Evolutionary conservation across 1,140 invertebrate genomes (phyloP).

Genomic region (Drosophila grimshawi): DNA sequence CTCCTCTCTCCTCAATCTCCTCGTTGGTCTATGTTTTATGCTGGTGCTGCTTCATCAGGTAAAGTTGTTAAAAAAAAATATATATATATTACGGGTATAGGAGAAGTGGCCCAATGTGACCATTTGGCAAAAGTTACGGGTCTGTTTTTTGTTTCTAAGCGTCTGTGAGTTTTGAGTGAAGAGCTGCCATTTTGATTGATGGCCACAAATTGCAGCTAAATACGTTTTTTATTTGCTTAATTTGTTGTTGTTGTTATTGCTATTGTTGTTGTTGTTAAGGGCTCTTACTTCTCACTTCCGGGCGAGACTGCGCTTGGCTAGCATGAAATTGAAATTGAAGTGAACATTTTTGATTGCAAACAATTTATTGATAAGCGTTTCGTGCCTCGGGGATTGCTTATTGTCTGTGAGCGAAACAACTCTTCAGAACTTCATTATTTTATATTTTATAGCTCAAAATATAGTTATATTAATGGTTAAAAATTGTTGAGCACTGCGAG

Average conservation of each 20-base stretch:
- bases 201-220: slow-evolving; percentile 80
- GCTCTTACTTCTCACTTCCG: slow-evolving; percentile 48
- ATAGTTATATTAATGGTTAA: too few species aligned
- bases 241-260: slow-evolving; percentile 17
- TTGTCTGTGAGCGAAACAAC: slow-evolving; percentile 6
- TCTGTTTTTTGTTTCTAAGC: slow-evolving; percentile 33
- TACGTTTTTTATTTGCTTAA: slow-evolving; percentile 81
- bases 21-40: slow-evolving; percentile 27
- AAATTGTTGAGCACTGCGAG: too few species aligned
- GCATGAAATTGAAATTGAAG: slow-evolving; percentile 38
- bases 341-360: slow-evolving; percentile 38
- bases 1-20: background rate
- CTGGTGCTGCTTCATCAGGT: slow-evolving; percentile 76
- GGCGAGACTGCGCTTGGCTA: slow-evolving; percentile 25
- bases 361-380: slow-evolving; percentile 20
- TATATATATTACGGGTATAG: slow-evolving; percentile 47
- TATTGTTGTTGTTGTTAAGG: slow-evolving; percentile 5
- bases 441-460: too few species aligned
- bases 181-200: slow-evolving; percentile 73
- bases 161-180: slow-evolving; percentile 28
- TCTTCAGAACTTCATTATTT: slow-evolving; percentile 1
- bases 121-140: slow-evolving; percentile 72
- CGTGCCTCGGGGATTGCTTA: slow-evolving; percentile 2
- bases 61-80: slow-evolving; percentile 55
- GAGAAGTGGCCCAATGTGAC: slow-evolving; percentile 63